phyloP scores from a whole-genome alignment of 2,113 vertebrate genomes.

The Pelobates fuscus region DNA sequence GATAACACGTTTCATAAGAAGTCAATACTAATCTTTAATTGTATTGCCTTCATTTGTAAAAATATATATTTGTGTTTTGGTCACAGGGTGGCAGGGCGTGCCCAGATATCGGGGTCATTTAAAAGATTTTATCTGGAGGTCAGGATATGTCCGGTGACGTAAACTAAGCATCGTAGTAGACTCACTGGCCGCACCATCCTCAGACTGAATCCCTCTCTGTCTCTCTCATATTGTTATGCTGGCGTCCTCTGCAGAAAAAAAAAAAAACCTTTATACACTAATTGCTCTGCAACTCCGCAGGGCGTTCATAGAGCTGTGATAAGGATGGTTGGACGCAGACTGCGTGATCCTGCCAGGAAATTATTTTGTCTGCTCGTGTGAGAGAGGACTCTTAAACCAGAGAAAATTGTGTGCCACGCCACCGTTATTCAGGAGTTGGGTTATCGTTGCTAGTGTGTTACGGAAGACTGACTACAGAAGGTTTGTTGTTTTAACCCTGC shows the following conservation, averaged over 20 bases:
- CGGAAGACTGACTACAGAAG: background rate
- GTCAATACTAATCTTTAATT: background rate
- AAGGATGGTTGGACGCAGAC: slow-evolving; percentile 47
- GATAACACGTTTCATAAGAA: no score
- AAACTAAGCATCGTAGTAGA: slow-evolving; percentile 10
- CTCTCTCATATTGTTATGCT: slow-evolving; percentile 48
- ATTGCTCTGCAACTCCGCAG: slow-evolving; percentile 48
- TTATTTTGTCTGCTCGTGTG: slow-evolving; percentile 42
- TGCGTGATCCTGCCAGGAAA: slow-evolving; percentile 46
- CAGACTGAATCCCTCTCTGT: slow-evolving; percentile 31
- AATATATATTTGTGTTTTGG: no score
- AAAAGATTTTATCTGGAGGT: slow-evolving; percentile 25
- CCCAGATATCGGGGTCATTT: background rate
- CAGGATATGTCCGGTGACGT: slow-evolving; percentile 12
- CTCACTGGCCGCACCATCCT: slow-evolving; percentile 29
- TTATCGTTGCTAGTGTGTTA: slow-evolving; percentile 15
- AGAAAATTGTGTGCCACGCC: slow-evolving; percentile 20
- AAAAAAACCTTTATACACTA: slow-evolving; percentile 45
- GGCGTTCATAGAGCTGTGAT: slow-evolving; percentile 49
- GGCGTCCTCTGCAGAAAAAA: slow-evolving; percentile 38
- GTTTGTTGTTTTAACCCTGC: slow-evolving; percentile 4
- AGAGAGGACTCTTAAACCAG: slow-evolving; percentile 3
- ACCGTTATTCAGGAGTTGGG: slow-evolving; percentile 31
- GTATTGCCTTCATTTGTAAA: no score
- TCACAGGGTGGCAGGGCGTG: no score